Base-by-base conservation (phyloP, 2,888 invertebrate species). In the Agelastica alni region DNA sequence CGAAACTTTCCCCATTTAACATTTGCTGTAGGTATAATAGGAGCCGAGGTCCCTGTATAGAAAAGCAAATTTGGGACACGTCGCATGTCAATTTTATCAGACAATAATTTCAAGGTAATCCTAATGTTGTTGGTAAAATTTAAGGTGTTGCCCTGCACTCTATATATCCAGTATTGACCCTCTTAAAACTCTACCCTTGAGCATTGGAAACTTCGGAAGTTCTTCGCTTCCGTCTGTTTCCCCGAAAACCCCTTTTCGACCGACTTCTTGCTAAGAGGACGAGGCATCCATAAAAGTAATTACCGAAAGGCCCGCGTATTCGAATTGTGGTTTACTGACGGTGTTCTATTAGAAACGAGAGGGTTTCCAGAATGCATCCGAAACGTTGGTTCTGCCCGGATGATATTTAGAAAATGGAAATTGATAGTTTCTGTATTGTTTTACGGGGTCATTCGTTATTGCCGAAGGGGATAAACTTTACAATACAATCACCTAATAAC, bases 231-330 rank as follows among this genome's bases (percentile, higher is more conserved):
- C 26, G 13, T 28, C 12, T 12, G 26, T 12, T 30, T 37, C 28
- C 12, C 39, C 39, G 10, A 18, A 39, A 39, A 17, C 36, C 47
- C 14, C 39, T 9, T 41, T 31, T 32, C 39, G 31, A 22, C 41
- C 49, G 48, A 49, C 49, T 49, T 49, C 49, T 49, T 41, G 49
- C 32, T 20, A 47, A 28, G 28, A 37, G 37, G 9, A 37, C 37
- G 18, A 28, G 36, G 32, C 22, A 42, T 42, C 41, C 49, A 36
- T 49, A 41, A 49, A 49, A 49, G 49, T 49, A 49, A 49, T 49
- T 49, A 49, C 41, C 31, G 32, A 49, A 49, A 7, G 32, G 32
- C 49, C 49, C n/a, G n/a, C n/a, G 41, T 49, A 49, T 41, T 49
- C 22, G 49, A 49, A 49, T 20, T 49, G 49, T 20, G 49, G 49